phyloP scores from a whole-genome alignment of 2,113 vertebrate genomes.

The Tapirus terrestris region DNA sequence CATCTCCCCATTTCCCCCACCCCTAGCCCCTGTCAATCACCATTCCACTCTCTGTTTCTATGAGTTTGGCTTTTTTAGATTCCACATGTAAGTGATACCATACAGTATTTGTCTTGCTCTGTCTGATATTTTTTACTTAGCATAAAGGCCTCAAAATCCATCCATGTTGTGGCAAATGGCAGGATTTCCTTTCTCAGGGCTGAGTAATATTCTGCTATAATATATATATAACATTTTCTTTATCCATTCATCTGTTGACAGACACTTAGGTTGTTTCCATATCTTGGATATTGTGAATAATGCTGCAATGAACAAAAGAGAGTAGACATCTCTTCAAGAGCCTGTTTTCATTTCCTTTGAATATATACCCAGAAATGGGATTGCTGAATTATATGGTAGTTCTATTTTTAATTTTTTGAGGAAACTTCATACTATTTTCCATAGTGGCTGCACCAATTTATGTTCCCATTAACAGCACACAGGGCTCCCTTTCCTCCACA shows the following conservation, averaged over 20 bases:
- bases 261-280: background rate
- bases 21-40: background rate
- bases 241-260: background rate
- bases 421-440: background rate
- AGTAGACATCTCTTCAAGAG: background rate
- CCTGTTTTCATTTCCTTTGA: background rate
- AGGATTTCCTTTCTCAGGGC: background rate
- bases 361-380: background rate
- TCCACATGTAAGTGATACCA: background rate
- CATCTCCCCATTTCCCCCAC: background rate
- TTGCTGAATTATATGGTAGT: background rate
- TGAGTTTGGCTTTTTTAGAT: background rate
- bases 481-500: background rate
- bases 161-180: background rate
- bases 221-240: background rate
- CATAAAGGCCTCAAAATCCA: background rate
- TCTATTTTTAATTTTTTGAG: background rate
- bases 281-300: background rate
- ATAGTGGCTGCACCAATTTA: background rate
- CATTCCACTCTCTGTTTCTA: background rate
- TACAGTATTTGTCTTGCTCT: background rate
- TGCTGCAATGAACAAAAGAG: background rate
- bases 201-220: background rate
- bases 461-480: background rate
- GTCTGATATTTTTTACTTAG: background rate